These are phyloP conservation scores for Halcyon badia DNA, from an alignment of 2,797 vertebrate genomes.

Conservation along the genomic window DNA sequence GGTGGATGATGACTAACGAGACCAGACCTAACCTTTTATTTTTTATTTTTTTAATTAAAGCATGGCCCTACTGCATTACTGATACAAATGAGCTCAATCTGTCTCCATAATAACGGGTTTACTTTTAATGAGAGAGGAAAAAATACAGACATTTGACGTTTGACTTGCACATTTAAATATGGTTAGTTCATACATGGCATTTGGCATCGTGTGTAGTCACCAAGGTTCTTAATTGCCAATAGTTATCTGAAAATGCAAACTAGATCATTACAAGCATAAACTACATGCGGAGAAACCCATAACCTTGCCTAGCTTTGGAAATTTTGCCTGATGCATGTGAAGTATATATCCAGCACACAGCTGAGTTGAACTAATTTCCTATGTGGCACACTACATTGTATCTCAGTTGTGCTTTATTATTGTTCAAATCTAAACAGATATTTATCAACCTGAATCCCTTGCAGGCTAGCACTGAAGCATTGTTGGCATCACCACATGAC, in stretches of 20 bases:
- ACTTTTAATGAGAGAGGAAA: not conserved
- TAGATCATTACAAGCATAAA: not conserved
- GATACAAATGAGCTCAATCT: not conserved
- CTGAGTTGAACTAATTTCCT: not conserved
- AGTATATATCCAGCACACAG: not conserved
- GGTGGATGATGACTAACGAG: not conserved
- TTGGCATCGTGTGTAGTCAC: not conserved
- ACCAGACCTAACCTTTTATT: not conserved
- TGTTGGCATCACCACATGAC: not conserved
- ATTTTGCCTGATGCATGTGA: not conserved
- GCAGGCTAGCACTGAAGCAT: not conserved
- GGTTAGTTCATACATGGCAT: not conserved
- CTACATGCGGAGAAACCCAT: not conserved
- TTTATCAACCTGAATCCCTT: not conserved
- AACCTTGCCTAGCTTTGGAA: not conserved
- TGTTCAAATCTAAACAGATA: not conserved
- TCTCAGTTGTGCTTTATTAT: not conserved
- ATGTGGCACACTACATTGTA: rapidly evolving
- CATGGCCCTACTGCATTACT: not conserved
- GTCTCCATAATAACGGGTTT: not conserved
- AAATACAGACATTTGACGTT: not conserved
- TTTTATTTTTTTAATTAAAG: not conserved
- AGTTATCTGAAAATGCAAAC: not conserved
- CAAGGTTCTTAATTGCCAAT: not conserved
- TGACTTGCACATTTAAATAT: not conserved